Evolutionary conservation across 2,888 invertebrate species (phyloP), one percentile per base, ranked within the genome.

Genomic region (Empis stercorea): DNA sequence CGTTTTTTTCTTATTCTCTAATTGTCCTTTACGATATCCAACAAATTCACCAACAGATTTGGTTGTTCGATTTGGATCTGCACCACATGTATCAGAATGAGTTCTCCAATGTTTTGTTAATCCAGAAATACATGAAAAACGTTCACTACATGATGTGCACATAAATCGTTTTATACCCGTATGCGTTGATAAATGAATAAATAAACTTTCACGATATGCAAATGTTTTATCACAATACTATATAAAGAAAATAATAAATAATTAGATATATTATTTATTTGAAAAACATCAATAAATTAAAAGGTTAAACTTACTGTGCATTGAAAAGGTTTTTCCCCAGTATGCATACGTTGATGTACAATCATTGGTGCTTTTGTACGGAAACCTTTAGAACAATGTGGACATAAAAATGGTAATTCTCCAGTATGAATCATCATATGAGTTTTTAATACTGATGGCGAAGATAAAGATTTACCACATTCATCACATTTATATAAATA

Each of bases 161-260:
- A 70, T 57, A 54, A 72, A 71, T 4, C 73, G 71, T 49, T 72
- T 73, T 9, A 71, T 63, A 45, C 74, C 73, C 1, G 73, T 73
- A 51, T 74, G 74, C 5, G 71, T 57, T 3, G 71, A 70, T 60
- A 70, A 70, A 52, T 74, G 74, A 2, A 73, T 74, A 27, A 73
- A 57, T 43, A 74, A 59, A 52, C 73, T 73, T 52, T 73, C 72
- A 23, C 73, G 64, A 53, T 74, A 71, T 1, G 72, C 70, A 59
- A 74, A 74, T 17, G 68, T 62, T 54, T 70, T 68, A 9, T 65
- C 59, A 46, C 68, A 69, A 3, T 62, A 58, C 65, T 66, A 47
- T n/a, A 57, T 56, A n/a, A 1, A 10, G 37, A 23, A 43, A 38
- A 38, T 13, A 7, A 7, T 5, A n/a, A n/a, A 7, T 34, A 34